Conservation (phyloP, 2,113 vertebrate genomes). For the Perca fluviatilis region DNA sequence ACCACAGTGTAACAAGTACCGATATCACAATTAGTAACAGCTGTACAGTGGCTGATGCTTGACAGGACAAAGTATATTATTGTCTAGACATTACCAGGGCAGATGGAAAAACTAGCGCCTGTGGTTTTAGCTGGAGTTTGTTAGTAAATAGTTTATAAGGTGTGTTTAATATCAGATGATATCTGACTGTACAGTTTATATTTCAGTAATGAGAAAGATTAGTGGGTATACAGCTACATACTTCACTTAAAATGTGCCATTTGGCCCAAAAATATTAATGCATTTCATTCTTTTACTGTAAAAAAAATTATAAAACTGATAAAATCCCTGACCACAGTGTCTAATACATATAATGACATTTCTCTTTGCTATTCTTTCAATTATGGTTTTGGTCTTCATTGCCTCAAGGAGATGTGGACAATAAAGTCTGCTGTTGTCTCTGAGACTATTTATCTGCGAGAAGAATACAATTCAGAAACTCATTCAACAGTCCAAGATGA, state of each 20-base stretch:
- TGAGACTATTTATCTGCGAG: neutral
- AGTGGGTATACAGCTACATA: neutral
- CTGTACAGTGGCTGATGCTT: neutral
- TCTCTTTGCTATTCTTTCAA: slow-evolving; percentile 20
- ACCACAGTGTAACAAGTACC: neutral
- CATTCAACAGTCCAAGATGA: neutral
- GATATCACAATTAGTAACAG: neutral
- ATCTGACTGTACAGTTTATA: neutral
- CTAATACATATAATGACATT: neutral
- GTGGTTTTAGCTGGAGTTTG: slow-evolving; percentile 3
- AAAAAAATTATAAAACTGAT: neutral
- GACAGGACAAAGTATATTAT: slow-evolving; percentile 6
- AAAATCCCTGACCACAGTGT: neutral
- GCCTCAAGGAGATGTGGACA: slow-evolving; percentile 4
- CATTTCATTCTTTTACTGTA: neutral
- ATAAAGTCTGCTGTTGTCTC: slow-evolving; percentile 32
- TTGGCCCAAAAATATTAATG: no score
- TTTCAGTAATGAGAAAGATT: neutral
- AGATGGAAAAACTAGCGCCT: neutral
- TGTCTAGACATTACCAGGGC: slow-evolving; percentile 41
- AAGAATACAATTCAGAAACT: neutral
- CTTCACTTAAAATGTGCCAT: no score
- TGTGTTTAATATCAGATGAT: slow-evolving; percentile 1
- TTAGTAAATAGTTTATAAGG: slow-evolving; percentile 16
- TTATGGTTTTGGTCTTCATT: slow-evolving; percentile 27